These are phyloP conservation scores for Neogale vison DNA, from an alignment of 2,113 vertebrate species.

Conservation along the genomic window DNA sequence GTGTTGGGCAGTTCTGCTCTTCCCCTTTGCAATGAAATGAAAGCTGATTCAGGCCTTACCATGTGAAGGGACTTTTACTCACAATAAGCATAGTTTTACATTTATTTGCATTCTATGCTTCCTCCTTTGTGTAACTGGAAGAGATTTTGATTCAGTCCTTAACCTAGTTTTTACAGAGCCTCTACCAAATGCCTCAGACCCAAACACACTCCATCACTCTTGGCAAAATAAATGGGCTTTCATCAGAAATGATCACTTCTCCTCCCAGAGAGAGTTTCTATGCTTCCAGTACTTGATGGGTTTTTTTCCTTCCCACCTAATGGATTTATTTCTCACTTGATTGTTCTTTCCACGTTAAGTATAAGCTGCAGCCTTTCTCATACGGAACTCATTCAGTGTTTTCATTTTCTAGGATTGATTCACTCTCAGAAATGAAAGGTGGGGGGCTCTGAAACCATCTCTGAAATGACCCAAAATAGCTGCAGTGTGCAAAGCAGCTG, in stretches of 20 bases:
- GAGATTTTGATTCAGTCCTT: conserved; percentile 46
- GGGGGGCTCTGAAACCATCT: conserved; percentile 32
- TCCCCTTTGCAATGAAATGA: background rate
- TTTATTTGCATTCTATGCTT: conserved; percentile 27
- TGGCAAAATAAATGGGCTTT: conserved; percentile 46
- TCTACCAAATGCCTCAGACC: conserved; percentile 27
- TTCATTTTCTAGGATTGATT: conserved; percentile 49
- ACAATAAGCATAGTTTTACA: conserved; percentile 30
- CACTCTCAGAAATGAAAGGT: conserved; percentile 43
- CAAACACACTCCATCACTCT: conserved; percentile 36
- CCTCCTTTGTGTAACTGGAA: conserved; percentile 21
- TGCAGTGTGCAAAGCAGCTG: background rate
- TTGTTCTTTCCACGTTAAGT: background rate
- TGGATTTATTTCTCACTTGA: conserved; percentile 3
- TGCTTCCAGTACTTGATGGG: background rate
- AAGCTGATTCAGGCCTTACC: conserved; percentile 6
- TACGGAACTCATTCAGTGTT: background rate
- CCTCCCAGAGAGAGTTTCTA: conserved; percentile 9
- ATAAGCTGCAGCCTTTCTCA: background rate
- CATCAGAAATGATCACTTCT: conserved; percentile 42
- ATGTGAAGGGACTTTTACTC: background rate
- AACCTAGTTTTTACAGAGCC: conserved; percentile 51
- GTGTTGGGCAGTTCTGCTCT: background rate
- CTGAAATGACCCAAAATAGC: conserved; percentile 53
- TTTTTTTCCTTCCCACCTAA: background rate